phyloP scores from a whole-genome alignment of 2,113 vertebrate genomes.

The Paramisgurnus dabryanus region DNA sequence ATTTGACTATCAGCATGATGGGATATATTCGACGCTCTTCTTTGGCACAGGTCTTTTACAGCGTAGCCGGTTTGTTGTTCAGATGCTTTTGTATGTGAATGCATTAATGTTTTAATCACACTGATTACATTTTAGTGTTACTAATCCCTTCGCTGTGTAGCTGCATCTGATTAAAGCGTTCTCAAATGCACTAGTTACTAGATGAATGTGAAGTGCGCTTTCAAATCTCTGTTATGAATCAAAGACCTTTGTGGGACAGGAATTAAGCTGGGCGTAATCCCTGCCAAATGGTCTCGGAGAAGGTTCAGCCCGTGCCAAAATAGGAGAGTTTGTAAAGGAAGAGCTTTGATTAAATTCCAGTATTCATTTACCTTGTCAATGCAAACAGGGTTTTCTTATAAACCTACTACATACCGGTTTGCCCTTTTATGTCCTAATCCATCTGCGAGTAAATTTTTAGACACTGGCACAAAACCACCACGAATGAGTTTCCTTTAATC shows the following conservation, averaged over 20 bases:
- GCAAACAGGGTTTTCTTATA: conserved; percentile 14
- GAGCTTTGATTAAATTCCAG: conserved; percentile 63
- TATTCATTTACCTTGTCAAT: conserved; percentile 55
- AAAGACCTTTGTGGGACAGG: conserved; percentile 64
- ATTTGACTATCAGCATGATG: conserved; percentile 48
- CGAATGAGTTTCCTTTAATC: conserved; percentile 7
- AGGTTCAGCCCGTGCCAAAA: conserved; percentile 63
- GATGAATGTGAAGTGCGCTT: conserved; percentile 58
- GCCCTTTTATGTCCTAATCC: conserved; percentile 28
- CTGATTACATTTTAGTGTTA: conserved; percentile 62
- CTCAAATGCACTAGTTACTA: conserved; percentile 42
- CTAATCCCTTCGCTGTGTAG: conserved; percentile 58
- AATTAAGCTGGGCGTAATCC: conserved; percentile 66
- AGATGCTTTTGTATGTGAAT: conserved; percentile 39
- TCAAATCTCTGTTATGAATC: conserved; percentile 68
- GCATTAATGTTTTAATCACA: conserved; percentile 62
- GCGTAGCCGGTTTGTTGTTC: conserved; percentile 38
- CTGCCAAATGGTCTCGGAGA: conserved; percentile 70
- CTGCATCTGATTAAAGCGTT: conserved; percentile 65
- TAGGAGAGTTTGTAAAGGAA: conserved; percentile 66
- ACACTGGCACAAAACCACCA: not conserved
- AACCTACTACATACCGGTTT: conserved; percentile 7
- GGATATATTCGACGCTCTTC: conserved; percentile 11
- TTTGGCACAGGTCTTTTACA: not conserved
- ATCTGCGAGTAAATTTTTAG: not conserved